Conservation (phyloP, 2,888 invertebrate species). For the Physocephala rufipes region DNA sequence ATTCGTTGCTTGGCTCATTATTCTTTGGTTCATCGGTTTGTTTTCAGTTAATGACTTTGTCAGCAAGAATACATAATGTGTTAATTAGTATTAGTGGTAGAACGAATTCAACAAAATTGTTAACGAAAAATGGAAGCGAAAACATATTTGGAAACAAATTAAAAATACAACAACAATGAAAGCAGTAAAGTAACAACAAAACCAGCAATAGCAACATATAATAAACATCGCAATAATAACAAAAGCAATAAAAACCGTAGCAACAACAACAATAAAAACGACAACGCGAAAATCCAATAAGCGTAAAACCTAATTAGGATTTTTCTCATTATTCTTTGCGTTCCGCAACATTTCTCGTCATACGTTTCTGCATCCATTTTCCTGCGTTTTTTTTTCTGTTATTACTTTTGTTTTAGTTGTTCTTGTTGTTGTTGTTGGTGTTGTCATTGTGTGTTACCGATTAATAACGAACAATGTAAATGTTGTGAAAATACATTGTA, state of each 20-base stretch:
- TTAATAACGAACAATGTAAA: constrained; percentile 3
- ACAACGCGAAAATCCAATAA: background rate
- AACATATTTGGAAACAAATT: background rate
- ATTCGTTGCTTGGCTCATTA: no score
- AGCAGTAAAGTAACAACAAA: background rate
- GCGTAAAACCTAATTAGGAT: background rate
- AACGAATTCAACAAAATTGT: background rate
- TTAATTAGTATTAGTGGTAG: background rate
- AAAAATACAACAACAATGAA: background rate
- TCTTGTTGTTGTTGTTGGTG: background rate
- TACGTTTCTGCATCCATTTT: constrained; percentile 20
- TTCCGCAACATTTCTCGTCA: background rate
- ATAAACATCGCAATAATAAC: background rate
- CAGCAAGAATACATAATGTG: constrained; percentile 3
- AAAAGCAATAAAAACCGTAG: background rate
- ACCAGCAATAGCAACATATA: background rate
- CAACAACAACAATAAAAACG: no score
- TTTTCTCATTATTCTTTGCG: background rate
- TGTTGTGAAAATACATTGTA: constrained; percentile 18
- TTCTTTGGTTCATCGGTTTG: no score
- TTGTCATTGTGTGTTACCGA: background rate
- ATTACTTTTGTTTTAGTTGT: background rate
- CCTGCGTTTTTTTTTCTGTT: background rate
- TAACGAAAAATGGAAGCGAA: background rate
- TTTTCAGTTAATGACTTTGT: background rate